Percentiles rank a stretch among this genome's conserved stretches.
These are phyloP conservation scores for Leptothorax acervorum DNA, from an alignment of 2,888 invertebrate genomes.

Conservation along the genomic window DNA sequence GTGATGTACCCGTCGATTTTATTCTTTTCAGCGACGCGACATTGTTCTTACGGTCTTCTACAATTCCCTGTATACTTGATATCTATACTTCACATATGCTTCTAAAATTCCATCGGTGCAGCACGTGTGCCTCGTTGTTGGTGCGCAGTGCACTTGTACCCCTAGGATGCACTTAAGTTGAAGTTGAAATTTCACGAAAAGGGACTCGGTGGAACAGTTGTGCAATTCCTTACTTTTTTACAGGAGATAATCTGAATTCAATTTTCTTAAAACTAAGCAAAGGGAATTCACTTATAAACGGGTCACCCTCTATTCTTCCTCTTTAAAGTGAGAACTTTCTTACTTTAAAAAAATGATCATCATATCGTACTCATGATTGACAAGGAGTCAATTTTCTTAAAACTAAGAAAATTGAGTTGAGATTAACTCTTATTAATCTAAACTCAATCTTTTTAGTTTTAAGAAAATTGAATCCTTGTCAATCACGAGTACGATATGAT, in stretches of 20 bases:
- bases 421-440: too few species aligned
- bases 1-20: not conserved
- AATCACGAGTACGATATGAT: not conserved
- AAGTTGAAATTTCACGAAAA: not conserved
- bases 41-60: not conserved
- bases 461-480: not conserved
- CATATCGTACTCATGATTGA: not conserved
- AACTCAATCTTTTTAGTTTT: not conserved
- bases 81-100: conserved; percentile 23
- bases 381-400: not conserved
- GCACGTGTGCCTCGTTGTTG: conserved; percentile 33
- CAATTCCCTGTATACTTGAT: not conserved
- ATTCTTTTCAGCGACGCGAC: not conserved
- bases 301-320: not conserved
- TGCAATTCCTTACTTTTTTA: not conserved
- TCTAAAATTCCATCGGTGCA: conserved; percentile 20
- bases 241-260: not conserved
- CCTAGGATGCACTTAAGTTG: conserved; percentile 30
- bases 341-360: not conserved
- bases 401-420: not conserved
- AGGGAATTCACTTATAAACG: not conserved
- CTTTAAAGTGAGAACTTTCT: not conserved
- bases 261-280: too few species aligned
- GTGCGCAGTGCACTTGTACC: conserved; percentile 9
- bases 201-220: not conserved